Percentiles rank a stretch among this genome's conserved stretches.
These are phyloP conservation scores for Eurypyga helias DNA, from an alignment of 2,113 vertebrate species.

Conservation along the genomic window DNA sequence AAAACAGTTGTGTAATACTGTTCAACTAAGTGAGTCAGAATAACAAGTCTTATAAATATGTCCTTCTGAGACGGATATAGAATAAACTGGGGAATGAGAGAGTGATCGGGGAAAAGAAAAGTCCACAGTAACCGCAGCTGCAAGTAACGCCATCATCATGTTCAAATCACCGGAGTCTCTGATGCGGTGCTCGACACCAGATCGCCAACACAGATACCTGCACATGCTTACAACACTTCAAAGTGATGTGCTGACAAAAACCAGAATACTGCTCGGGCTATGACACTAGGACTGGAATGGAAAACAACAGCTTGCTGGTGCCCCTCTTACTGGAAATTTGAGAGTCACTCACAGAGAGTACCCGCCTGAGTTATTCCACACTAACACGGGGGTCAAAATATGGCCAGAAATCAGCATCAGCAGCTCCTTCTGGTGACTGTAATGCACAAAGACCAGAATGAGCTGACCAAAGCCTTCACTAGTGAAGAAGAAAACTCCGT, in stretches of 20 bases:
- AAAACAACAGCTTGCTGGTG: slow-evolving; percentile 15
- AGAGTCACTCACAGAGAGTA: not conserved
- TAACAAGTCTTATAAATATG: slow-evolving; percentile 61
- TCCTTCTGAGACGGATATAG: slow-evolving; percentile 57
- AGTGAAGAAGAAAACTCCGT: not conserved
- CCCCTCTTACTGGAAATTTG: not conserved
- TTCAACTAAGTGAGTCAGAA: slow-evolving; percentile 64
- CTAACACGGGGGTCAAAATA: not conserved
- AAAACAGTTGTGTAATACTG: slow-evolving; percentile 76
- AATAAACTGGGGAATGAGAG: not conserved
- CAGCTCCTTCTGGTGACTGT: not conserved
- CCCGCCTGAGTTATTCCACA: not conserved
- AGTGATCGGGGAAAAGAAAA: not conserved
- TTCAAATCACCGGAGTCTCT: not conserved
- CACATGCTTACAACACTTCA: not conserved
- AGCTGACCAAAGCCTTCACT: slow-evolving; percentile 7
- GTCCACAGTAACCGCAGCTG: not conserved
- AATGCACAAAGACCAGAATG: not conserved
- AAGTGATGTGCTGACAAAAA: slow-evolving; percentile 33
- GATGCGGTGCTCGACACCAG: not conserved
- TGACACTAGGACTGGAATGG: not conserved
- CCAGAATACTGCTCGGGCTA: not conserved
- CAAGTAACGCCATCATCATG: not conserved
- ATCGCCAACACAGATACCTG: not conserved
- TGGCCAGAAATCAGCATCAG: not conserved